Base-by-base conservation (phyloP, 37 sponge, comb jelly and placozoan genomes). In the Ephydatia muelleri region DNA sequence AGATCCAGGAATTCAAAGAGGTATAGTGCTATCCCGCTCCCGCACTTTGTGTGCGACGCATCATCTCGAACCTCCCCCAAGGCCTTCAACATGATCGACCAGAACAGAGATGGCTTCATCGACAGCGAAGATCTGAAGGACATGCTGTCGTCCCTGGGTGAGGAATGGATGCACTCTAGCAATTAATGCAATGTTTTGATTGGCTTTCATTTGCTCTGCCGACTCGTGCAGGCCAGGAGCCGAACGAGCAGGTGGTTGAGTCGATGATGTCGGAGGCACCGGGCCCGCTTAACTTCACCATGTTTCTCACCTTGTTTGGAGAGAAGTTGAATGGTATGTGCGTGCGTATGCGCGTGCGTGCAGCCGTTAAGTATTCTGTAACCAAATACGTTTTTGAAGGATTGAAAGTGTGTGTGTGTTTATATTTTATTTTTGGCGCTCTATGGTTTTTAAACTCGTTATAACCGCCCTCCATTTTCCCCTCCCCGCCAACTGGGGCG, bases 1-100 rank as follows among this genome's bases (percentile, higher is more conserved):
- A 98, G 87, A 98, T 98, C 67, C 99, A 98, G 84, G 99, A 98
- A 70, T 98, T 98, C 90, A 98, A 98, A 79, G 99, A 98, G 89
- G 97, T 94, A 19, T 57, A 14, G 57, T 57, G 43, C 3, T 43
- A 9, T 43, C 3, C 43, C 43, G 43, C 43, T 3, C 43, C 43
- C 43, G 43, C 43, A 57, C 57, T 57, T 57, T 16, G 19, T 57
- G 19, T n/a, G n/a, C n/a, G n/a, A n/a, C n/a, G n/a, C n/a, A n/a
- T 19, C 19, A 1, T 11, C 57, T 57, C 1, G 14, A 21, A 1
- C 57, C 57, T 57, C 1, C 57, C 6, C 57, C 57, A 69, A 97
- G 97, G 99, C 99, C 0, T 98, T 98, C 93, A 98, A 96, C 88
- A 94, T 98, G 90, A 98, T 98, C 19, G 99, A 98, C 74, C 95